Evolutionary conservation across 2,113 vertebrate species (phyloP), one percentile per base, ranked within the genome.

Genomic region (Morone saxatilis): DNA sequence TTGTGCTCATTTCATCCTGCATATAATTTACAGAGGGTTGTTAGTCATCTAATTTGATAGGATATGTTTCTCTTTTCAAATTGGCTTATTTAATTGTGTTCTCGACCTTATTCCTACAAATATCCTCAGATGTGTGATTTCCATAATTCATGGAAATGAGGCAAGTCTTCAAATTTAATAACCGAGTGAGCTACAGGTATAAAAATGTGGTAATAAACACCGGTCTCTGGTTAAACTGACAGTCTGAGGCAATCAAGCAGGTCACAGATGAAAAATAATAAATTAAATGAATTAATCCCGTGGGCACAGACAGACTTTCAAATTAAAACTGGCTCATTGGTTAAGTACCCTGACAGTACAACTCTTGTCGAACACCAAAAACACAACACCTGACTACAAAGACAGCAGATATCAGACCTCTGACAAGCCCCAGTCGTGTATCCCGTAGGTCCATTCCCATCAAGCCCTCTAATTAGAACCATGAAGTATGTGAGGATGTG

Each of bases 71-170:
- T 70, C 76, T 78, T 87, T 84, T 81, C 69, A 88, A 87, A 91
- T 82, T 84, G 80, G 54, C 71, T 88, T 75, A 70, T 93, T 92
- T 91, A 88, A 91, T 92, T 90, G 88, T 85, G 76, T 86, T 86
- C 69, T 89, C 86, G 86, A 78, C 87, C 86, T 84, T 86, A 84
- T 86, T 86, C 81, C 60, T 50, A 22, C 84, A 91, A 87, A 85
- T 79, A 88, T 75, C 66, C 81, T 86, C 83, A 78, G 81, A 85
- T 81, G 76, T 86, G 71, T 59, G 63, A 94, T 92, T 91, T 93
- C 70, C 89, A 91, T 92, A 94, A 90, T 89, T 86, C 79, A 87
- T 88, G 86, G 74, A 90, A 91, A 93, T 86, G 85, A 86, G 89
- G 70, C 81, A 84, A 56, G 82, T 87, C 51, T 56, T 88, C 70